Conservation (phyloP, 2,113 vertebrate species). For the Recurvirostra avosetta region DNA sequence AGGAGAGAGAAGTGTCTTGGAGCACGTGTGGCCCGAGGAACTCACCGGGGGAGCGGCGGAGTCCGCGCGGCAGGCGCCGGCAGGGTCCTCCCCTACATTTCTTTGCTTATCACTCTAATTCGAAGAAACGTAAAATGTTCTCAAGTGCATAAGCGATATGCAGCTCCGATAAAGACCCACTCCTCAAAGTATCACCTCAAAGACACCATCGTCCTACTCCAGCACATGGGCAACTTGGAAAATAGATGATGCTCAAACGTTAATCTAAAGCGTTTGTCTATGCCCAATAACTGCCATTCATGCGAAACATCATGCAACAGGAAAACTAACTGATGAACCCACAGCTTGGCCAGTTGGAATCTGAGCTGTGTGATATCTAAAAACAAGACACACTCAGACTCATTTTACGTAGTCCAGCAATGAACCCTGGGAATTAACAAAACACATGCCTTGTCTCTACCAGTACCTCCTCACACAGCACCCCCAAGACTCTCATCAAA, state of each 20-base stretch:
- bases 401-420: not conserved
- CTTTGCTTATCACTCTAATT: too few species aligned
- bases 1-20: too few species aligned
- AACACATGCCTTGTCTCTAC: not conserved
- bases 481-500: too few species aligned
- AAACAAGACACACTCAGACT: not conserved
- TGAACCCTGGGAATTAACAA: not conserved
- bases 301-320: not conserved
- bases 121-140: not conserved
- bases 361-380: not conserved
- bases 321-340: not conserved
- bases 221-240: not conserved
- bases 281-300: not conserved
- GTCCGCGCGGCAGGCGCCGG: too few species aligned
- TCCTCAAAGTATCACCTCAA: not conserved
- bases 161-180: not conserved
- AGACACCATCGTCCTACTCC: not conserved
- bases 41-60: too few species aligned
- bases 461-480: not conserved
- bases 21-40: too few species aligned
- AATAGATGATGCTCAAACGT: not conserved
- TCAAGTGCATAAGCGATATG: not conserved
- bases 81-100: not conserved
- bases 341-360: not conserved
- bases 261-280: too few species aligned